phyloP scores from a whole-genome alignment of 2,888 invertebrate species.

The Gerosis bhagava region DNA sequence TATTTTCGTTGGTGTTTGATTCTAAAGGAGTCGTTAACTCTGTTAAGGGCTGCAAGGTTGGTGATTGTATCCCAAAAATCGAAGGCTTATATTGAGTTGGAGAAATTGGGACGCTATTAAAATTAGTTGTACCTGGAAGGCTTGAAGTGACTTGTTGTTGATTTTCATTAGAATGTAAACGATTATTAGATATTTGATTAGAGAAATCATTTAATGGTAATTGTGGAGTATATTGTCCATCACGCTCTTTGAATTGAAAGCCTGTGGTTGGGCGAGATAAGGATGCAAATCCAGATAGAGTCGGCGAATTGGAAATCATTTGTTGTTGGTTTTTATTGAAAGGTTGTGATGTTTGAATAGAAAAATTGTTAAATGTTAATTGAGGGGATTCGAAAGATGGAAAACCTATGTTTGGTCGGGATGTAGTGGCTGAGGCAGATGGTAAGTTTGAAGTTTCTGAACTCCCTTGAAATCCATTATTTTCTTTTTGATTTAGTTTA shows the following conservation, averaged over 20 bases:
- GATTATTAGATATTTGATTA: slow-evolving; percentile 1
- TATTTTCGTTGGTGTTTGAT: slow-evolving; percentile 20
- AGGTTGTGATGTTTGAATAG: too few species aligned
- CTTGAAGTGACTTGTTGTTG: background rate
- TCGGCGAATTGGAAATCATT: slow-evolving; percentile 11
- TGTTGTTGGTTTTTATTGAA: too few species aligned
- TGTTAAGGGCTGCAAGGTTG: slow-evolving; percentile 41
- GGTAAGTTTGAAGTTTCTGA: too few species aligned
- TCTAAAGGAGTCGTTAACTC: slow-evolving; percentile 55
- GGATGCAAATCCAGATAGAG: slow-evolving; percentile 27
- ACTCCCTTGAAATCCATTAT: slow-evolving; percentile 17
- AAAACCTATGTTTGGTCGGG: too few species aligned
- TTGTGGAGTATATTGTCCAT: slow-evolving; percentile 3
- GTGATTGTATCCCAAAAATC: slow-evolving; percentile 34
- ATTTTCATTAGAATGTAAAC: background rate
- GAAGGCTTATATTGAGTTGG: slow-evolving; percentile 14
- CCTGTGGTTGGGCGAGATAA: slow-evolving; percentile 9
- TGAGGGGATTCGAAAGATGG: too few species aligned
- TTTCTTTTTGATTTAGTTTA: slow-evolving; percentile 6
- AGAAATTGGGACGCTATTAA: background rate
- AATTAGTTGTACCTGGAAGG: background rate
- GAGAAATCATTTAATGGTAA: background rate
- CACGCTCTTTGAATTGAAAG: slow-evolving; percentile 1
- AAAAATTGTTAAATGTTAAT: too few species aligned
- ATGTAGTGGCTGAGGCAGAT: too few species aligned